Evolutionary conservation across 1,140 invertebrate genomes (phyloP), one percentile per base, ranked within the genome.

Genomic region (Eufriesea mexicana): DNA sequence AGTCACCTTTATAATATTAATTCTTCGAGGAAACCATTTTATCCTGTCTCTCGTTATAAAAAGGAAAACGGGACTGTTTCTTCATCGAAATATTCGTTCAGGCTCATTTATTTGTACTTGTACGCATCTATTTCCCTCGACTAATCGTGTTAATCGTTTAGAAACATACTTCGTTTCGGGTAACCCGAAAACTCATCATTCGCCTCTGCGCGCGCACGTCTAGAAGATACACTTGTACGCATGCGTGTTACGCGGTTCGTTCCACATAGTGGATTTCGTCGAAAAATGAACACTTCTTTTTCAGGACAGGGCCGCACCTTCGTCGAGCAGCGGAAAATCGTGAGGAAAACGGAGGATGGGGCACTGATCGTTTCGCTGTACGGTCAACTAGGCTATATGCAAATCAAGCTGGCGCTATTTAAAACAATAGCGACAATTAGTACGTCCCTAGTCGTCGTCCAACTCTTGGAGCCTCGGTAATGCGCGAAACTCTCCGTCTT

Each of bases 261-360:
- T 66, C 72, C 75, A 79, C 66, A 70, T 16, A 51, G 68, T 79
- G 76, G 76, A 84, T 77, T 66, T 73, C 78, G 10, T 73, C 59
- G 71, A 67, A 84, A 84, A 84, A 84, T 84, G 82, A 84, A 84
- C 76, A 84, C 82, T 79, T 83, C 49, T 54, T 71, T 79, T 49
- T 79, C 82, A 84, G 82, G 82, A 73, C 51, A 79, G 75, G 42
- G 25, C 76, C n/a, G 77, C 54, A 73, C 82, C 57, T 73, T 67
- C n/a, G 76, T 79, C 82, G 82, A 84, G 82, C 77, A 71, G 42
- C 12, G 67, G 35, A 10, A 10, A 35, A 67, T 9, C n/a, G 45
- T 47, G n/a, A 59, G 35, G 51, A 35, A 76, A 49, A 57, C n/a
- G 42, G 12, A 25, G 8, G 16, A 45, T 45, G 28, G 49, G 49